Percentiles rank a stretch among this genome's conserved stretches.
Evolutionary conservation across 2,113 vertebrate species (phyloP).

Genomic region (Platysteira castanea): DNA sequence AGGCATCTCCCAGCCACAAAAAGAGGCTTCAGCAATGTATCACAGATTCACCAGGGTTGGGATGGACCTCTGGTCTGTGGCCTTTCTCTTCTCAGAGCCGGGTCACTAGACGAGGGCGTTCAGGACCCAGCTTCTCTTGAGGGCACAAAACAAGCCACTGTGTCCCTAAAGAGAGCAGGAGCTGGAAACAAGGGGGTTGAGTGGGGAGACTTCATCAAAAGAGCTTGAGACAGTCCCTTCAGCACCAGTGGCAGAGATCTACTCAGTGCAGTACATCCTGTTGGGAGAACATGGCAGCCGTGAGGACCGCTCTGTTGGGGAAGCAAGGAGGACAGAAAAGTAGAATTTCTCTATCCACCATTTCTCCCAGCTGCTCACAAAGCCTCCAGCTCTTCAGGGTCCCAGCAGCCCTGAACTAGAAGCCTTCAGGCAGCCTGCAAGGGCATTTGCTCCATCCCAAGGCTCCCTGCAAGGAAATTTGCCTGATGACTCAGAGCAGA

Average conservation of each 20-base stretch:
- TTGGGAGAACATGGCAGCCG: neutral
- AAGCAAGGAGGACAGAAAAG: neutral
- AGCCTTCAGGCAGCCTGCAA: neutral
- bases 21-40: neutral
- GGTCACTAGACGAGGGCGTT: neutral
- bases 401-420: neutral
- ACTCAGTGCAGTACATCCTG: neutral
- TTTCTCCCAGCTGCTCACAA: neutral
- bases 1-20: slow-evolving; percentile 32
- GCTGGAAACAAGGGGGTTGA: neutral
- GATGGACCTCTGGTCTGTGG: neutral
- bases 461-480: neutral
- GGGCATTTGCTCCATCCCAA: neutral
- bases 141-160: neutral
- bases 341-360: neutral
- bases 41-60: neutral
- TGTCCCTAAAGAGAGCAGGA: neutral
- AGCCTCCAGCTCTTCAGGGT: neutral
- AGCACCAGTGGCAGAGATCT: neutral
- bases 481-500: neutral
- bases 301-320: neutral
- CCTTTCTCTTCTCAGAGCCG: neutral
- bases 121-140: neutral
- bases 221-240: neutral
- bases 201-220: neutral